Evolutionary conservation across 2,797 vertebrate species (phyloP), one percentile per base, ranked within the genome.

Genomic region (Anguilla anguilla): DNA sequence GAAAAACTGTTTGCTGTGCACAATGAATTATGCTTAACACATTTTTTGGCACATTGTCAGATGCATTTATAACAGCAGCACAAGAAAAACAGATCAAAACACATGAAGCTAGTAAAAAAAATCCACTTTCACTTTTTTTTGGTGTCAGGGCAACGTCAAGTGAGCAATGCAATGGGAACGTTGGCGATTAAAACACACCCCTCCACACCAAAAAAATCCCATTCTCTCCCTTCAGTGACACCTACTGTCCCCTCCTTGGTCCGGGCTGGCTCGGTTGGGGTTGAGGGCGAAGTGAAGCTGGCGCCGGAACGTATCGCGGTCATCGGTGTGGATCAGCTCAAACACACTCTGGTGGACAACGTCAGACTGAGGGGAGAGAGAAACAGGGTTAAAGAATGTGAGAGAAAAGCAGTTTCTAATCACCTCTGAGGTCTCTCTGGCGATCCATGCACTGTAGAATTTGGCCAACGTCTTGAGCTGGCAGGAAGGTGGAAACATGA

Each of bases 281-380:
- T 96, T 94, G 0, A 96, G 90, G 6, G 93, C 91, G 25, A 96
- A 93, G 77, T 92, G 95, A 2, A 97, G 96, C 92, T 97, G 96
- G 88, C 89, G 84, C 82, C 83, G 91, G 94, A 98, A 97, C 83
- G 90, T 0, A 0, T 89, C 86, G 15, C 97, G 92, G 92, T 98
- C 96, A 0, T 97, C 97, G 0, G 92, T 91, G 0, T 97, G 97
- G 92, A 98, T 97, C 89, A 97, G 94, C 55, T 97, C 96, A 0
- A 96, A 97, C 86, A 97, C 96, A 0, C 95, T 97, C 94, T 97
- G 96, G 89, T 97, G 96, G 83, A 97, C 93, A 91, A 97, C 94
- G 22, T 97, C 97, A 0, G 95, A 97, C 97, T 97, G 94, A 19
- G 4, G 64, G 77, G n/a, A 53, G 57, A 74, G 59, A 49, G 35